Conservation (phyloP, 2,113 vertebrate genomes). For the Erinaceus europaeus region DNA sequence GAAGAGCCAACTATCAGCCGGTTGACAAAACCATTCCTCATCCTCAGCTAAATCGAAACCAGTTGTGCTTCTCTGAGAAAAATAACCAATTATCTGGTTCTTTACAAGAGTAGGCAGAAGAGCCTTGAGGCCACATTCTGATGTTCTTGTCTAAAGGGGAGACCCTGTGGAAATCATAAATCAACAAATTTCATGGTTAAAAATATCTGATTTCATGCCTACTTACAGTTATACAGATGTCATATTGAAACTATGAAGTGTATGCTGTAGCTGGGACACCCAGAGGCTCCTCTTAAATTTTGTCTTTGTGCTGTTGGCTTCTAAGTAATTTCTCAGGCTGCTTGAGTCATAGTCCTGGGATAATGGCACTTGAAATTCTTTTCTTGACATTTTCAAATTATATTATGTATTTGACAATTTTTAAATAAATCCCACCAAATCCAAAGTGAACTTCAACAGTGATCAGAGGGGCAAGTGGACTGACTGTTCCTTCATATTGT, state of each 20-base stretch:
- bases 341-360: not conserved
- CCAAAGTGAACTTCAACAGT: not conserved
- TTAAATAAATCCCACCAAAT: not conserved
- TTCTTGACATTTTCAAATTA: not conserved
- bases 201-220: constrained; percentile 63
- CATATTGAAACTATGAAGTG: constrained; percentile 35
- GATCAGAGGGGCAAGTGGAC: not conserved
- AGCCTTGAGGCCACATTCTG: constrained; percentile 43
- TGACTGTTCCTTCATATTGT: not conserved
- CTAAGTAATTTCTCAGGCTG: not conserved
- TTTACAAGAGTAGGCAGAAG: constrained; percentile 34
- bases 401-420: not conserved
- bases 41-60: constrained; percentile 50
- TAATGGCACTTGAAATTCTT: not conserved
- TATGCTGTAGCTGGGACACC: not conserved
- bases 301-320: not conserved
- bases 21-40: not conserved
- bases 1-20: not conserved
- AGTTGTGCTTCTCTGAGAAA: constrained; percentile 39
- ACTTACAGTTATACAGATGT: constrained; percentile 51
- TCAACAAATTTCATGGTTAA: constrained; percentile 65
- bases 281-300: not conserved
- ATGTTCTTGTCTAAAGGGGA: constrained; percentile 35
- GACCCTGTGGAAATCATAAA: constrained; percentile 58
- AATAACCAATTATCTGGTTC: constrained; percentile 52